Conservation (phyloP, 2,797 vertebrate genomes). For the Leptodactylus fallax region DNA sequence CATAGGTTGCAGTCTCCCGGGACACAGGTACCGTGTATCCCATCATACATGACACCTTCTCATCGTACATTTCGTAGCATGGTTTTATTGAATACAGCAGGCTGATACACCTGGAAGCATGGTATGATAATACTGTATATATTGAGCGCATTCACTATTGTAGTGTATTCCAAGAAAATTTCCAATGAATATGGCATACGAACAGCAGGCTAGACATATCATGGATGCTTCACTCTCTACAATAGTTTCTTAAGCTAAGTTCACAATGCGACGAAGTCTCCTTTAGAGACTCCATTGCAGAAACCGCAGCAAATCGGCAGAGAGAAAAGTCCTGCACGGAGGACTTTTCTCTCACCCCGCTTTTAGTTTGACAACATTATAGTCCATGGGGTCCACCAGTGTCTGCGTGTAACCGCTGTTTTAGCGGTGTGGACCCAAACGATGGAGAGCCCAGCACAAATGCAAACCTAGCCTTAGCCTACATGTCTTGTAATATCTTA, state of each 20-base stretch:
- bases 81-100: not conserved
- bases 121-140: not conserved
- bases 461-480: not conserved
- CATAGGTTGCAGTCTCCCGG: slow-evolving; percentile 4
- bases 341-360: too few relatives aligned
- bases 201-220: not conserved
- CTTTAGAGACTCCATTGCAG: too few relatives aligned
- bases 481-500: not conserved
- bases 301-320: too few relatives aligned
- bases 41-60: not conserved
- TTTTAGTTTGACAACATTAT: too few relatives aligned
- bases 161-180: not conserved
- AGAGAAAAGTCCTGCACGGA: too few relatives aligned
- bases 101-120: not conserved
- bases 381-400: too few relatives aligned
- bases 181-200: not conserved
- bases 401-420: too few relatives aligned
- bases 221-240: not conserved
- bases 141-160: not conserved
- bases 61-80: not conserved
- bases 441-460: too few relatives aligned
- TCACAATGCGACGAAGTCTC: too few relatives aligned
- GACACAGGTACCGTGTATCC: slow-evolving; percentile 42
- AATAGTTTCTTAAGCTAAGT: not conserved
- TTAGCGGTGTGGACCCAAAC: too few relatives aligned